Conservation (phyloP, 2,797 vertebrate genomes). For the Dendrocincla fuliginosa region DNA sequence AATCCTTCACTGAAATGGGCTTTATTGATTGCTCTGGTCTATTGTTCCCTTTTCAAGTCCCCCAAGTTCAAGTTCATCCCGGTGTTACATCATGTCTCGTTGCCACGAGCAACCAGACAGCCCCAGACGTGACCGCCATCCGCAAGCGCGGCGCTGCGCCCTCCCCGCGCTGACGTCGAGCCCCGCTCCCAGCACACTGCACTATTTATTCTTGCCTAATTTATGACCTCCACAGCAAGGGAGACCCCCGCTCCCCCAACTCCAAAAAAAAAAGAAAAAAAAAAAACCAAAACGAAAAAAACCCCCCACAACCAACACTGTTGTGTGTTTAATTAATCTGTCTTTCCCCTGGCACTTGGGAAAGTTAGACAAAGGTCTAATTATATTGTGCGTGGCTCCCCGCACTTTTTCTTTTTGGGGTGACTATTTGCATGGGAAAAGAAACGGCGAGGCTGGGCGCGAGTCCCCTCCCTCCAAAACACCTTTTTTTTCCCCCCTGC, state of each 20-base stretch:
- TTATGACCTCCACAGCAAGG: conserved; percentile 80
- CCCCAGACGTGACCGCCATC: conserved; percentile 96
- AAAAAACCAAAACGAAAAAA: no score
- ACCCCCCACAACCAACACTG: conserved; percentile 73
- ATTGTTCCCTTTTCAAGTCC: conserved; percentile 92
- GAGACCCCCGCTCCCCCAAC: conserved; percentile 76
- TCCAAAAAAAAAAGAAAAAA: no score
- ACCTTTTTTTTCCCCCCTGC: conserved; percentile 70
- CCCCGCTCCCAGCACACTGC: conserved; percentile 83
- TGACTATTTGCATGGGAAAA: conserved; percentile 83
- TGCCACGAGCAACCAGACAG: conserved; percentile 95
- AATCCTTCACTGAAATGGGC: conserved; percentile 93
- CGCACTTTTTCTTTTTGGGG: conserved; percentile 77
- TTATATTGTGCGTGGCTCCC: conserved; percentile 82
- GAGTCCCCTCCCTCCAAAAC: conserved; percentile 64
- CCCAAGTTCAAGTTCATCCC: conserved; percentile 97
- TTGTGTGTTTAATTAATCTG: conserved; percentile 86
- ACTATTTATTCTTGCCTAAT: conserved; percentile 85
- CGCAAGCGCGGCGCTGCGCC: conserved; percentile 84
- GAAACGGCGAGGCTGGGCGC: conserved; percentile 66
- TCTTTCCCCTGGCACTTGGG: conserved; percentile 82
- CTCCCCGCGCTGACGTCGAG: conserved; percentile 82
- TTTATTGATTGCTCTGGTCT: conserved; percentile 93
- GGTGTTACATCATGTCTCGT: conserved; percentile 99
- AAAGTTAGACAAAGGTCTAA: conserved; percentile 87